Evolutionary conservation across 2,888 invertebrate species (phyloP).

Genomic region (Punctoribates punctum): DNA sequence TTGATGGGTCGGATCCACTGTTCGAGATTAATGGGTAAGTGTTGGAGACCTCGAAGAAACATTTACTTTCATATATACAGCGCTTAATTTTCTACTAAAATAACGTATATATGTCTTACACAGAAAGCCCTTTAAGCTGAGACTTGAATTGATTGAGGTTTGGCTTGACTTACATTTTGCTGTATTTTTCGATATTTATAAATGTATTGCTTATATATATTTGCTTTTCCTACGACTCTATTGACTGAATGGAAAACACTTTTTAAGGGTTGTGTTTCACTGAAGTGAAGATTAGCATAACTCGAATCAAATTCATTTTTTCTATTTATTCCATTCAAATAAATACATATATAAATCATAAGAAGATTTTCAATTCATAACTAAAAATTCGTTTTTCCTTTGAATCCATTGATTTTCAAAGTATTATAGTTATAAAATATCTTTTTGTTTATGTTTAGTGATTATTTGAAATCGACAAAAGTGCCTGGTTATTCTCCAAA

Average conservation of each 20-base stretch:
- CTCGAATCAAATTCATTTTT: neutral
- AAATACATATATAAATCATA: neutral
- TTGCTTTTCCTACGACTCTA: neutral
- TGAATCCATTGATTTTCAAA: neutral
- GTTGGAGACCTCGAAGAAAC: neutral
- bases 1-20: neutral
- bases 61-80: constrained; percentile 3
- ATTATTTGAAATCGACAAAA: too few relatives aligned
- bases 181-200: neutral
- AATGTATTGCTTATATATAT: constrained; percentile 8
- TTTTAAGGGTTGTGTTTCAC: neutral
- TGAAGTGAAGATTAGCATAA: neutral
- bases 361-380: neutral
- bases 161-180: constrained; percentile 14
- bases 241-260: neutral
- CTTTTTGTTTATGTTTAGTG: neutral
- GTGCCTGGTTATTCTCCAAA: too few relatives aligned
- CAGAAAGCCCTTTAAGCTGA: constrained; percentile 26
- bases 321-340: too few relatives aligned
- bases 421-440: neutral
- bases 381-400: neutral
- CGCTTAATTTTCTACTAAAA: constrained; percentile 15
- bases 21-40: constrained; percentile 2
- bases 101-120: constrained; percentile 24
- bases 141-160: constrained; percentile 30